These are phyloP conservation scores for Gorsachius magnificus DNA, from an alignment of 2,797 vertebrate genomes.

Conservation along the genomic window DNA sequence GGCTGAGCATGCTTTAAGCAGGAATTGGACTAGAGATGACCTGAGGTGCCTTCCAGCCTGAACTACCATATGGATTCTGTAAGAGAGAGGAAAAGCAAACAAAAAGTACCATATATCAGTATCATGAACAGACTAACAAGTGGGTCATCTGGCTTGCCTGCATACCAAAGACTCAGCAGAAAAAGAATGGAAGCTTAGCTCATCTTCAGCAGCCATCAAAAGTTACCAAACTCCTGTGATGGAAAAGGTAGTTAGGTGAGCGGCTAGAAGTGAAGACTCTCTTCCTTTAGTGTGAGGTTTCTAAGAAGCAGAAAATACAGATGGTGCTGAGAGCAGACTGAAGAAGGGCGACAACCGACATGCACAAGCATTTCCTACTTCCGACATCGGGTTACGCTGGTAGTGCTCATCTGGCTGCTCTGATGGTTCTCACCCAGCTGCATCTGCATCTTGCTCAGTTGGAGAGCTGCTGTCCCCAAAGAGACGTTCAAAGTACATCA, in stretches of 20 bases:
- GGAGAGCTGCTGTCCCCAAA: neutral
- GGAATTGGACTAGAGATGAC: neutral
- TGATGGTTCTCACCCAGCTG: neutral
- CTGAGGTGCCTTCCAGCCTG: neutral
- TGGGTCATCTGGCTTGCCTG: neutral
- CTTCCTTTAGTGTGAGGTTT: neutral
- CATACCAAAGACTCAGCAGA: rapidly evolving
- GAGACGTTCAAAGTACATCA: rapidly evolving
- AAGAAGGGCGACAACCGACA: neutral
- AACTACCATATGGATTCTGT: neutral
- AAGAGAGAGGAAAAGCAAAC: neutral
- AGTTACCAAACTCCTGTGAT: neutral
- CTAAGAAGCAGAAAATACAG: neutral
- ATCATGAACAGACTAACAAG: neutral
- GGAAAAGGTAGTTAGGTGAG: neutral
- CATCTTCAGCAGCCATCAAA: neutral
- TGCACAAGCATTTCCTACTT: neutral
- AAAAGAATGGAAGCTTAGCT: neutral
- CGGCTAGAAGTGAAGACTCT: neutral
- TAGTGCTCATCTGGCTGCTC: neutral
- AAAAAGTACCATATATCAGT: neutral
- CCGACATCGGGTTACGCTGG: neutral
- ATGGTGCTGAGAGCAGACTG: neutral
- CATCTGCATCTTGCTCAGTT: neutral
- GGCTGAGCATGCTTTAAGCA: neutral